Conservation (phyloP, 2,888 invertebrate species). For the Gisinianus flammeolus region DNA sequence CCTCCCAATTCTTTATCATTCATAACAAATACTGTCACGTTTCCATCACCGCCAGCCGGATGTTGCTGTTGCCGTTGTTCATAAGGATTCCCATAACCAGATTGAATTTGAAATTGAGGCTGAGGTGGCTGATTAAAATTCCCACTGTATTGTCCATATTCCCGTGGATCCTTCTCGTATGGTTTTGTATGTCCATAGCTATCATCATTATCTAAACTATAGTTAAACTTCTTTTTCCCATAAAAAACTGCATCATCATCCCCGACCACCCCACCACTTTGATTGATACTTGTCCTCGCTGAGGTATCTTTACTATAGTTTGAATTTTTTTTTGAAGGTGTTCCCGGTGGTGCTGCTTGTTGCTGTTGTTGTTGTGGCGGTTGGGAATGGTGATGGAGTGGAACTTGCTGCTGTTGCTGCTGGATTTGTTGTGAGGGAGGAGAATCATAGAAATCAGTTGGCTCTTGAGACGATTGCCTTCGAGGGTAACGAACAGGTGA, state of each 20-base stretch:
- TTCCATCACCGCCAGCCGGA: constrained; percentile 45
- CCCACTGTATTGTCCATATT: constrained; percentile 32
- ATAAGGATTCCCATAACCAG: constrained; percentile 13
- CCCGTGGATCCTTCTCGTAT: constrained; percentile 24
- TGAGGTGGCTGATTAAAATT: constrained; percentile 40
- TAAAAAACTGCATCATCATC: constrained; percentile 51
- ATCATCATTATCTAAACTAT: constrained; percentile 43
- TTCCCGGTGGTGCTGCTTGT: constrained; percentile 5
- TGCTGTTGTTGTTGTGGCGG: constrained; percentile 22
- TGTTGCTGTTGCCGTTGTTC: constrained; percentile 31
- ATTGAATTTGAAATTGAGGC: constrained; percentile 43
- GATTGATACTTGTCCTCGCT: constrained; percentile 29
- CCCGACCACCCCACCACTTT: constrained; percentile 12
- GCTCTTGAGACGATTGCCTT: constrained; percentile 53
- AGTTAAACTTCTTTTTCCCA: constrained; percentile 55
- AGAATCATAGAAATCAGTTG: constrained; percentile 51
- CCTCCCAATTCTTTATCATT: constrained; percentile 43
- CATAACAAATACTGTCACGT: constrained; percentile 57
- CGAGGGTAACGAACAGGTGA: constrained; percentile 54
- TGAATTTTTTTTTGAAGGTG: constrained; percentile 14
- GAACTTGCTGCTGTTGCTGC: constrained; percentile 11
- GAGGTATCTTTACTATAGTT: constrained; percentile 30
- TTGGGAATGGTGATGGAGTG: constrained; percentile 9
- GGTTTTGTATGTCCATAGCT: constrained; percentile 42
- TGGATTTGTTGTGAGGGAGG: constrained; percentile 23